Base-by-base conservation (phyloP, 2,888 invertebrate species). In the Campaea margaritaria region DNA sequence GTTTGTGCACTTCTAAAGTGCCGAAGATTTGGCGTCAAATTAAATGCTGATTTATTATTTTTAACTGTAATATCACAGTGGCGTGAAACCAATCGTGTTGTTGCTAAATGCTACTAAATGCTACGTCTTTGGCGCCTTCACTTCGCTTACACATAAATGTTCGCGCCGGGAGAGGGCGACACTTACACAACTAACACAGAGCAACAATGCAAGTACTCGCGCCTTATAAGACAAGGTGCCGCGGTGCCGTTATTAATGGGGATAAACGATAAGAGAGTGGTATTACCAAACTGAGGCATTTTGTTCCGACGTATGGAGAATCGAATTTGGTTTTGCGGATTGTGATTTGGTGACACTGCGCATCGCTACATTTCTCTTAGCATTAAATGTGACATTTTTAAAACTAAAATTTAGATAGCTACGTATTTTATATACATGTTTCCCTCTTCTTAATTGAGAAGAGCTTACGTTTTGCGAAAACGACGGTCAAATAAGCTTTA, bases 1-100 rank as follows among this genome's bases (percentile, higher is more conserved):
- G 86, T 85, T 87, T 65, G 63, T 64, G 72, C 75, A 82, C 85
- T 82, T 85, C 85, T 83, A 78, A 87, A 78, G 82, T 73, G 79
- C 83, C 85, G 81, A 81, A 82, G 76, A 79, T 78, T 80, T 75
- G 77, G 83, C 79, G 81, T 87, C 36, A 36, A 86, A 86, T 86
- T 81, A 83, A 85, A 86, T 79, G 79, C 78, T 67, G 68, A 77
- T 76, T 65, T 65, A 65, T 69, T 69, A 62, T n/a, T 41, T 41
- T 8, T 13, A 21, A 13, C 3, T 21, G 5, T 21, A 21, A 21
- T 21, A 21, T 21, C 21, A 21, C n/a, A 36, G 12, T 16, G 7
- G 9, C 9, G 16, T 0, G n/a, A 12, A 38, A 21, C n/a, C 3
- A 42, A 31, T 31, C 31, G 31, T 31, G 31, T 31, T 9, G 10